Conservation (phyloP, 2,888 invertebrate species). For the Amorpha juglandis region DNA sequence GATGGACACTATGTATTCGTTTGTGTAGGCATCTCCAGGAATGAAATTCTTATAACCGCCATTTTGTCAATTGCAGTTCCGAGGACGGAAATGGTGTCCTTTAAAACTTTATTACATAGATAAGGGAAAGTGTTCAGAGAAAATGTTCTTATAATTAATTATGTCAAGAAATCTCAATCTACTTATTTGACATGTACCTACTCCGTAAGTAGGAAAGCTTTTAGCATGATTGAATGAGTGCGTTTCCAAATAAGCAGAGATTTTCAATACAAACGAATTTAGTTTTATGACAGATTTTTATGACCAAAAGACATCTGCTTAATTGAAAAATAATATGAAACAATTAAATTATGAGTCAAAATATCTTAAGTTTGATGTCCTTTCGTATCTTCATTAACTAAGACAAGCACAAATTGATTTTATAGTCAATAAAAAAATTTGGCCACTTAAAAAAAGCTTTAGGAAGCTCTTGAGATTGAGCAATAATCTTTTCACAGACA, state of each 20-base stretch:
- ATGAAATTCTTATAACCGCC: constrained; percentile 48
- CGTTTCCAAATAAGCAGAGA: constrained; percentile 33
- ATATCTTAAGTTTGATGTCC: constrained; percentile 41
- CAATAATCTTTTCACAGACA: constrained; percentile 49
- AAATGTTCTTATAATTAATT: constrained; percentile 74
- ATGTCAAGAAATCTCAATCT: constrained; percentile 76
- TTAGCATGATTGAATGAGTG: constrained; percentile 73
- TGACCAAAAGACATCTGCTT: constrained; percentile 37
- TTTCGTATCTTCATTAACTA: constrained; percentile 40
- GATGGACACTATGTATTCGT: constrained; percentile 68
- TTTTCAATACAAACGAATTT: not conserved
- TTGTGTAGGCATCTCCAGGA: constrained; percentile 32
- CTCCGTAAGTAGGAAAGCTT: constrained; percentile 73
- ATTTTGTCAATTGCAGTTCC: constrained; percentile 56
- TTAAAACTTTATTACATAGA: constrained; percentile 43
- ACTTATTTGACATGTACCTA: constrained; percentile 71
- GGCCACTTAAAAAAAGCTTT: constrained; percentile 38
- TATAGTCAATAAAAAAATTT: constrained; percentile 36
- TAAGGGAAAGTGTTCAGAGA: constrained; percentile 70
- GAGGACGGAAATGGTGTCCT: constrained; percentile 76
- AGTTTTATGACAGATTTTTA: not conserved
- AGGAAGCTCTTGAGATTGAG: constrained; percentile 75
- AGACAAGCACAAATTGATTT: constrained; percentile 46
- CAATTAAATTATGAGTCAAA: constrained; percentile 38
- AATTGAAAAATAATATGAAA: constrained; percentile 38